A percentile compares a stretch with the other conserved stretches of the same genome.
Evolutionary conservation across 1,140 invertebrate species (phyloP).

Genomic region (Chlorops oryzae): DNA sequence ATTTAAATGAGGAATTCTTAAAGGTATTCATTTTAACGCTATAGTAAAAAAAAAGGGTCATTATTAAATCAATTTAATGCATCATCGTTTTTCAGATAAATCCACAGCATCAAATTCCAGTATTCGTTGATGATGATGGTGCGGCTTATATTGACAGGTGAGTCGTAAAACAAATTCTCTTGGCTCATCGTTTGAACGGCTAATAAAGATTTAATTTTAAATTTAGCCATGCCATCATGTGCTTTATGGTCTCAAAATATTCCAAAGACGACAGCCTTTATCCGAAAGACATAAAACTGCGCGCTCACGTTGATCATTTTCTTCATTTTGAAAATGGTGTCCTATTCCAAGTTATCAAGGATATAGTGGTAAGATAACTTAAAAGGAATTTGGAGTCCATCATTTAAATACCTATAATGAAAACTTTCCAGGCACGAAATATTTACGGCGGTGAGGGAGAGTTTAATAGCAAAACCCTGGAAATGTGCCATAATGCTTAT

Average conservation of each 20-base stretch:
- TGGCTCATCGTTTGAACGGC: neutral
- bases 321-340: slow-evolving; percentile 66
- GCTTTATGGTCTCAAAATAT: slow-evolving; percentile 65
- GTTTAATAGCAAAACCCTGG: slow-evolving; percentile 22
- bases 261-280: slow-evolving; percentile 59
- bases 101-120: slow-evolving; percentile 59
- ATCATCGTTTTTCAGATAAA: slow-evolving; percentile 54
- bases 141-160: slow-evolving; percentile 57
- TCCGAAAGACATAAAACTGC: slow-evolving; percentile 56
- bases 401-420: neutral
- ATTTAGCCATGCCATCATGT: slow-evolving; percentile 61
- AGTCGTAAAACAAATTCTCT: neutral
- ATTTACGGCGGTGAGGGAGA: slow-evolving; percentile 39
- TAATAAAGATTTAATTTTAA: too few relatives aligned
- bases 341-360: slow-evolving; percentile 50
- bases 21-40: slow-evolving; percentile 20
- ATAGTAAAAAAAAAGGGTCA: neutral
- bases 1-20: slow-evolving; percentile 31
- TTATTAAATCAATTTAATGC: neutral
- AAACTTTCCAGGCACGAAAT: slow-evolving; percentile 22
- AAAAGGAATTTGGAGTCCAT: neutral
- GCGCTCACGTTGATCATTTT: slow-evolving; percentile 64
- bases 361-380: slow-evolving; percentile 25
- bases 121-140: slow-evolving; percentile 59
- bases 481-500: slow-evolving; percentile 49